phyloP scores from a whole-genome alignment of 2,797 vertebrate genomes.

The Mastacembelus armatus region DNA sequence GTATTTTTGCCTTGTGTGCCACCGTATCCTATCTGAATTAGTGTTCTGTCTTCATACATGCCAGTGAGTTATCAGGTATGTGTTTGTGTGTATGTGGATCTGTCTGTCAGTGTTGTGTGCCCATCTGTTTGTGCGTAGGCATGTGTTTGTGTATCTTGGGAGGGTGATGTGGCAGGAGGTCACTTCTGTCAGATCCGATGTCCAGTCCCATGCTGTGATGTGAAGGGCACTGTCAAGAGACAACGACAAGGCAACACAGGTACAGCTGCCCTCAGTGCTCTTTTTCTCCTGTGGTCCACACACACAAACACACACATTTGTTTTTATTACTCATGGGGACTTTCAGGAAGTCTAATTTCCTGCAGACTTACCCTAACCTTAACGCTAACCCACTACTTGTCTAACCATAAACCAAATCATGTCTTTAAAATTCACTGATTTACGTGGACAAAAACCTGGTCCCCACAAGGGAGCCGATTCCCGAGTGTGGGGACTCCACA shows the following conservation, averaged over 20 bases:
- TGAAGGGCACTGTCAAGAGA: conserved; percentile 90
- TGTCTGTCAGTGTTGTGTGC: conserved; percentile 28
- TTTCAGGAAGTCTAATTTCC: no score
- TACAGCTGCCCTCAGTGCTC: conserved; percentile 83
- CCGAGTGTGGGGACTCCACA: no score
- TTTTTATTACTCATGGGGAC: no score
- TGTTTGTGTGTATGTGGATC: conserved; percentile 20
- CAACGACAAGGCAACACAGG: conserved; percentile 85
- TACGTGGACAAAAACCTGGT: no score
- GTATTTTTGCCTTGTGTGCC: conserved; percentile 1
- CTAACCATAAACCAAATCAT: no score
- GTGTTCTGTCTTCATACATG: conserved; percentile 25
- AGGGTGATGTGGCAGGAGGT: conserved; percentile 82
- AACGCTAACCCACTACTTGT: no score
- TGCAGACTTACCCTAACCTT: no score
- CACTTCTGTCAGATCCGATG: conserved; percentile 89
- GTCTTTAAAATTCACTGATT: no score
- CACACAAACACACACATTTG: conserved; percentile 34
- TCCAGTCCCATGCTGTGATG: conserved; percentile 83
- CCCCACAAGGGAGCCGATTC: no score
- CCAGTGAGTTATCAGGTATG: conserved; percentile 31
- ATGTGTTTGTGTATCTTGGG: conserved; percentile 67
- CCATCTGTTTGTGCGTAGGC: conserved; percentile 10
- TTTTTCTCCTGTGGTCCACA: conserved; percentile 61
- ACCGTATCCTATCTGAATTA: conserved; percentile 13